Evolutionary conservation across 2,888 invertebrate genomes (phyloP).

Genomic region (Ernsta delagoae): DNA sequence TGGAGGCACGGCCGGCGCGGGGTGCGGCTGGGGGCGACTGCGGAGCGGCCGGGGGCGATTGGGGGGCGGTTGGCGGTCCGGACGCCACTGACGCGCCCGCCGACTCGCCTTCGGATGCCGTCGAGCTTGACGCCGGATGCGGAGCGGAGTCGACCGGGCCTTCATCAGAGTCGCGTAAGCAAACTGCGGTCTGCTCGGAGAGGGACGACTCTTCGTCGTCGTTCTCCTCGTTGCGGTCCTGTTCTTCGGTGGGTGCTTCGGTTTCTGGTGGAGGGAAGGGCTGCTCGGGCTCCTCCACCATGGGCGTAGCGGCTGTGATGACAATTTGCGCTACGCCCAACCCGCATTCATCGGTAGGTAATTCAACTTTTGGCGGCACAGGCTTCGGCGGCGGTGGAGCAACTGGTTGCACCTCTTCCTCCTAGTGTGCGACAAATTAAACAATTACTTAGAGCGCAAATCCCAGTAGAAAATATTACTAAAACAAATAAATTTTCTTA

Average conservation of each 20-base stretch:
- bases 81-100: too few species aligned
- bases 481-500: too few species aligned
- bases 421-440: too few species aligned
- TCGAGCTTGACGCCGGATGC: too few species aligned
- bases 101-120: too few species aligned
- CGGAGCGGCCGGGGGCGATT: too few species aligned
- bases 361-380: constrained; percentile 66
- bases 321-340: constrained; percentile 95
- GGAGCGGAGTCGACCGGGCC: constrained; percentile 85
- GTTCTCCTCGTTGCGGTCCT: constrained; percentile 54
- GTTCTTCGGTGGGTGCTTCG: constrained; percentile 47
- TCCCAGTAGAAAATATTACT: too few species aligned
- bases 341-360: constrained; percentile 84
- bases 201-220: constrained; percentile 79
- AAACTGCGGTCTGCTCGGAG: constrained; percentile 79
- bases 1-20: too few species aligned
- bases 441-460: too few species aligned
- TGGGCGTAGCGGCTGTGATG: constrained; percentile 97
- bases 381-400: constrained; percentile 53
- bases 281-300: constrained; percentile 93
- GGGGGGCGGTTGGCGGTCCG: too few species aligned
- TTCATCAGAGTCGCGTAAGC: constrained; percentile 77
- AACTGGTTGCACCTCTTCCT: constrained; percentile 51
- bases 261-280: constrained; percentile 87
- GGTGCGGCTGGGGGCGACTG: too few species aligned